Conservation (phyloP, 2,888 invertebrate species). For the Allolobophora icterica region DNA sequence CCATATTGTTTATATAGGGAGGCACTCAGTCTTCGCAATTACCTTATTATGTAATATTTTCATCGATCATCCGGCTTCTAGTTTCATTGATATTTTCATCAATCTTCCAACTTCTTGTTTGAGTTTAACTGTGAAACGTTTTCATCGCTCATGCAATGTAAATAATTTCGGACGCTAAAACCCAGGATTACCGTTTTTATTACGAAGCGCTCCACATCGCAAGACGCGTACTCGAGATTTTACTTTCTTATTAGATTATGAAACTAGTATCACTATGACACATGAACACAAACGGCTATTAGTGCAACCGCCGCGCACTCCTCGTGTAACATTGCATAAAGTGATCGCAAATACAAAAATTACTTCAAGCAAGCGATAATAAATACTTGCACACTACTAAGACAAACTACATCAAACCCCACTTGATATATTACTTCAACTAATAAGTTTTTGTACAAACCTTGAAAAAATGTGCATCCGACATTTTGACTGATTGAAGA, state of each 20-base stretch:
- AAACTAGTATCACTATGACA: not conserved
- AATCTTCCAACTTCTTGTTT: too few relatives aligned
- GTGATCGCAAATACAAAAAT: not conserved
- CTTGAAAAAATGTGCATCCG: conserved; percentile 67
- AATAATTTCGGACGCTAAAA: too few relatives aligned
- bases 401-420: not conserved
- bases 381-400: not conserved
- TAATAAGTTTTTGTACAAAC: conserved; percentile 49
- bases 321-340: not conserved
- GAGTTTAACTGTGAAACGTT: too few relatives aligned
- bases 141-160: too few relatives aligned
- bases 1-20: too few relatives aligned
- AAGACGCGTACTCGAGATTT: not conserved
- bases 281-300: not conserved
- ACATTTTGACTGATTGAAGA: conserved; percentile 55
- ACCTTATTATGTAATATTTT: too few relatives aligned
- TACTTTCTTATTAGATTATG: not conserved
- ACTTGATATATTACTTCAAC: not conserved
- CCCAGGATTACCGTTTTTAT: too few relatives aligned
- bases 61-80: too few relatives aligned
- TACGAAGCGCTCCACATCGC: too few relatives aligned
- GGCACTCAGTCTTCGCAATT: too few relatives aligned
- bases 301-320: not conserved
- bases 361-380: not conserved
- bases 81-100: too few relatives aligned